Conservation (phyloP, 2,797 vertebrate species). For the Meda fulgida region DNA sequence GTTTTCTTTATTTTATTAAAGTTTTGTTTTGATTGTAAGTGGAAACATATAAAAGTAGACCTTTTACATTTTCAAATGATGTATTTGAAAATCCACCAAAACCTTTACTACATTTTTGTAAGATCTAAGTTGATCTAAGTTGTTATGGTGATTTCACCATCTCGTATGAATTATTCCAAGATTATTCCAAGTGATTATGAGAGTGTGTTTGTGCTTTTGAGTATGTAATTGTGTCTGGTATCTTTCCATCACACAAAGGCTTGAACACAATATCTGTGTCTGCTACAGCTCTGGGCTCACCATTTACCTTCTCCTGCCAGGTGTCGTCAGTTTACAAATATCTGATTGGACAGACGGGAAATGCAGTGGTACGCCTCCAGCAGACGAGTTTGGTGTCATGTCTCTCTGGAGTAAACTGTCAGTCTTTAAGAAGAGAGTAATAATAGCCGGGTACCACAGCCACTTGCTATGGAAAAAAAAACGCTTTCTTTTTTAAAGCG, state of each 20-base stretch:
- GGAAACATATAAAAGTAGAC: too few relatives aligned
- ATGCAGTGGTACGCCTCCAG: slow-evolving; percentile 74
- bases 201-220: slow-evolving; percentile 5
- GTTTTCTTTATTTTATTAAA: too few relatives aligned
- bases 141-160: background rate
- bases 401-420: slow-evolving; percentile 79
- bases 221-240: slow-evolving; percentile 33
- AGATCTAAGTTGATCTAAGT: background rate
- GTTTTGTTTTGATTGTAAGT: too few relatives aligned
- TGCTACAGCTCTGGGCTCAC: slow-evolving; percentile 48
- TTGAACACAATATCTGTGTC: slow-evolving; percentile 49
- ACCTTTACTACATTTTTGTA: background rate
- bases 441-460: slow-evolving; percentile 79
- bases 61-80: too few relatives aligned
- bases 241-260: slow-evolving; percentile 48
- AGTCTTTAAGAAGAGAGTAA: slow-evolving; percentile 83
- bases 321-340: slow-evolving; percentile 60
- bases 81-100: too few relatives aligned
- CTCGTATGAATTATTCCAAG: background rate
- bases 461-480: slow-evolving; percentile 72
- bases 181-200: background rate
- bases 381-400: slow-evolving; percentile 75
- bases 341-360: slow-evolving; percentile 73
- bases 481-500: slow-evolving; percentile 70
- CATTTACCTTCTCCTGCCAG: slow-evolving; percentile 60